These are phyloP conservation scores for Biston betularia DNA, from an alignment of 2,888 invertebrate species.

Conservation along the genomic window DNA sequence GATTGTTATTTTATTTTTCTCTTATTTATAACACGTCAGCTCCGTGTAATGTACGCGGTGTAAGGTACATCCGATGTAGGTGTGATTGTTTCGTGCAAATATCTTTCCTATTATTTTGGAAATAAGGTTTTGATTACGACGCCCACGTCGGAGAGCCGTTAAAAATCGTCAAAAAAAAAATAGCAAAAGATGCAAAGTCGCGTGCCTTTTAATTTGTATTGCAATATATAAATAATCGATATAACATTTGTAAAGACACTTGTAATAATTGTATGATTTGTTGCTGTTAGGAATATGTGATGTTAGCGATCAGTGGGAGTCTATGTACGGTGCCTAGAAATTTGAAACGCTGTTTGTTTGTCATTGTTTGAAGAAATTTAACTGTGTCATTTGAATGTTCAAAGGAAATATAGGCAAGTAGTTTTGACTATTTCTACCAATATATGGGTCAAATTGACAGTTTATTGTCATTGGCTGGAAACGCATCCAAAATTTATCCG, in stretches of 20 bases:
- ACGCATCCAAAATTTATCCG: too few relatives aligned
- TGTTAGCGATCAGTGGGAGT: conserved; percentile 3
- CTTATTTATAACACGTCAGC: conserved; percentile 30
- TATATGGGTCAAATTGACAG: neutral
- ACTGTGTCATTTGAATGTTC: conserved; percentile 5
- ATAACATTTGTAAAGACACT: conserved; percentile 20
- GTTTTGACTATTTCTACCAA: neutral
- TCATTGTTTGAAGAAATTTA: neutral
- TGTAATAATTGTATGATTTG: neutral
- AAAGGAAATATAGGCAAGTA: neutral
- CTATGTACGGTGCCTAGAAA: conserved; percentile 18
- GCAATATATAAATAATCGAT: conserved; percentile 24
- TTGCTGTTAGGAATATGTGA: conserved; percentile 13
- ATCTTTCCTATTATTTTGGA: neutral
- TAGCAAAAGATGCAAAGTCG: conserved; percentile 33
- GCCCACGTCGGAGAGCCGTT: neutral
- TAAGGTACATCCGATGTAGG: neutral
- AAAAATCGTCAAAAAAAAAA: conserved; percentile 8
- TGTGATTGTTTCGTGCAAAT: neutral
- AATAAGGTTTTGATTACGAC: neutral
- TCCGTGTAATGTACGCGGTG: neutral
- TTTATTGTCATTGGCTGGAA: too few relatives aligned
- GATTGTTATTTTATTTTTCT: conserved; percentile 10
- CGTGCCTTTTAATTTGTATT: conserved; percentile 57
- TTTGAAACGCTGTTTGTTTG: conserved; percentile 3